These are phyloP conservation scores for Brachionus plicatilis DNA, from an alignment of 1,140 invertebrate species.

Conservation along the genomic window DNA sequence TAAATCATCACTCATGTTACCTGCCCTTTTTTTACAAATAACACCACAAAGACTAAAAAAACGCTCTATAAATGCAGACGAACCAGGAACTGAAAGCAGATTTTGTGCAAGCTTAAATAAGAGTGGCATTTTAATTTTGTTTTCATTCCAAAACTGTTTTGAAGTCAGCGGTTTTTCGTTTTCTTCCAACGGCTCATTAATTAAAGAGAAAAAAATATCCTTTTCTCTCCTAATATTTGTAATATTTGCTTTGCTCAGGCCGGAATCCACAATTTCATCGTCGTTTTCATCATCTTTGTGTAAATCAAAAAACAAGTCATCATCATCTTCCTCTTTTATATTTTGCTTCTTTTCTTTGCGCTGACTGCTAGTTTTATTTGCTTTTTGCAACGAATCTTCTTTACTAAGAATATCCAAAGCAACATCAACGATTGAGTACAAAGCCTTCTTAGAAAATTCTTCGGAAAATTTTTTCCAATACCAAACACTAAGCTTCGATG, in stretches of 20 bases:
- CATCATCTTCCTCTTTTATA: neutral
- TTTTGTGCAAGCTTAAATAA: neutral
- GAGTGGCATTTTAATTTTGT: neutral
- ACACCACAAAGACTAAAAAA: neutral
- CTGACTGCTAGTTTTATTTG: neutral
- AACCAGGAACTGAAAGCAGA: neutral
- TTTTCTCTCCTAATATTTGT: neutral
- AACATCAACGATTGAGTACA: neutral
- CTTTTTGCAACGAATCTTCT: neutral
- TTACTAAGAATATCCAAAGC: neutral
- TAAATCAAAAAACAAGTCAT: neutral
- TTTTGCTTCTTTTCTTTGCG: neutral
- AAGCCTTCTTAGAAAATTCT: neutral
- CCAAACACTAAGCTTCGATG: neutral
- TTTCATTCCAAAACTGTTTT: neutral
- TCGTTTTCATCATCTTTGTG: neutral
- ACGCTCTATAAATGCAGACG: neutral
- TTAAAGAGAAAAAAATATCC: neutral
- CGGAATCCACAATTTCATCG: neutral
- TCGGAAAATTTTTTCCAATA: neutral
- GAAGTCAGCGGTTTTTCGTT: neutral
- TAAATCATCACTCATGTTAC: neutral
- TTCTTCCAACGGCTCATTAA: neutral
- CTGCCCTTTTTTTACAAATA: neutral
- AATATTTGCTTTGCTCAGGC: neutral